These are phyloP conservation scores for Tetranychus cinnabarinus DNA, from an alignment of 1,140 invertebrate genomes.

Conservation along the genomic window DNA sequence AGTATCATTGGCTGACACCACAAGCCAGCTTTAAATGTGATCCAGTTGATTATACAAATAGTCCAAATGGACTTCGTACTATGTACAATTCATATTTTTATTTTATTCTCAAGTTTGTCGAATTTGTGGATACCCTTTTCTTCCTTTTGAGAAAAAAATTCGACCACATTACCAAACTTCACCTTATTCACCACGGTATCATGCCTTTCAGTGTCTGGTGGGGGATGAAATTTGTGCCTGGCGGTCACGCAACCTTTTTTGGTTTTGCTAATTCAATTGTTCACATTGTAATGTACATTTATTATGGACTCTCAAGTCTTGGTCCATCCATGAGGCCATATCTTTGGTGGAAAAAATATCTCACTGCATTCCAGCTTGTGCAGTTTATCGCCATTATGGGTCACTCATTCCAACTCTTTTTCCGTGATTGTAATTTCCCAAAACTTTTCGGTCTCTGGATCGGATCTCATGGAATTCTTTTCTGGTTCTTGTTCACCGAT, in stretches of 20 bases:
- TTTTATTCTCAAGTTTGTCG: constrained; percentile 27
- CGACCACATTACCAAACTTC: constrained; percentile 68
- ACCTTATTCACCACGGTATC: constrained; percentile 82
- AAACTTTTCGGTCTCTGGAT: not conserved
- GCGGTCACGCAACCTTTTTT: constrained; percentile 2
- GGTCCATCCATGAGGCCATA: constrained; percentile 26
- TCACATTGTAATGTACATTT: constrained; percentile 13
- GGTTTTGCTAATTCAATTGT: constrained; percentile 1
- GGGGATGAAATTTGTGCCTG: constrained; percentile 2
- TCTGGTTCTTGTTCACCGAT: not conserved
- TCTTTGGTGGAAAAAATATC: constrained; percentile 32
- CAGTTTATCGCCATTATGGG: not conserved
- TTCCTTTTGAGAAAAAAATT: constrained; percentile 76
- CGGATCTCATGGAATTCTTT: not conserved
- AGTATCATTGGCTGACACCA: constrained; percentile 4
- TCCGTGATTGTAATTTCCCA: not conserved
- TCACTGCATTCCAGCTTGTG: constrained; percentile 28
- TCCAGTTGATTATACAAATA: not conserved
- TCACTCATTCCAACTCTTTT: not conserved
- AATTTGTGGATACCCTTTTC: constrained; percentile 42
- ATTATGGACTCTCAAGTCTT: constrained; percentile 28
- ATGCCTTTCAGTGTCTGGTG: constrained; percentile 86
- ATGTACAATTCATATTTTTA: constrained; percentile 13
- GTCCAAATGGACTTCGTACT: not conserved
- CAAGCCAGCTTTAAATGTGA: not conserved